Percentiles rank a stretch among this genome's conserved stretches.
Conservation (phyloP, 2,797 vertebrate species). For the Euthynnus affinis region DNA sequence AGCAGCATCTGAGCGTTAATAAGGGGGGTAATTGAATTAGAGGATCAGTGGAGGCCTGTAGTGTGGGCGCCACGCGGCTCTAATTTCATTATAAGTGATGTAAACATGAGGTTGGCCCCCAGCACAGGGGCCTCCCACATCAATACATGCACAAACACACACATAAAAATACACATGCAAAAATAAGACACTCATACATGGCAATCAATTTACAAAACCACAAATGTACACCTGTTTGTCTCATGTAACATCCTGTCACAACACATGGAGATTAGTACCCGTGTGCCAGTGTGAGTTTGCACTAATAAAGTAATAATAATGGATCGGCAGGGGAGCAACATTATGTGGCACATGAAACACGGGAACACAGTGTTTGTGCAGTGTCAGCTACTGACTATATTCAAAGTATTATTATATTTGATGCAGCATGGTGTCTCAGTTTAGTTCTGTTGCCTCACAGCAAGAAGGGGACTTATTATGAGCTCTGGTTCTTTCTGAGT, state of each 20-base stretch:
- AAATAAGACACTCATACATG: slow-evolving; percentile 9
- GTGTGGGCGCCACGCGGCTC: slow-evolving; percentile 76
- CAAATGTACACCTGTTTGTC: slow-evolving; percentile 15
- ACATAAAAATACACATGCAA: neutral
- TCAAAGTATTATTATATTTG: slow-evolving; percentile 47
- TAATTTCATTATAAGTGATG: slow-evolving; percentile 85
- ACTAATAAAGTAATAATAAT: slow-evolving; percentile 17
- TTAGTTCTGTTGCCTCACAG: neutral
- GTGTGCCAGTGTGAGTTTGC: neutral
- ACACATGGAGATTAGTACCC: slow-evolving; percentile 3
- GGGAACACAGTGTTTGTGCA: slow-evolving; percentile 13
- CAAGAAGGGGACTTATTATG: slow-evolving; percentile 10
- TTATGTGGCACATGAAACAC: slow-evolving; percentile 19
- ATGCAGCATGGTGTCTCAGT: slow-evolving; percentile 15
- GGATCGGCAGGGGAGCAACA: slow-evolving; percentile 4
- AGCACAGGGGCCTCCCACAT: slow-evolving; percentile 69
- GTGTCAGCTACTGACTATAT: neutral
- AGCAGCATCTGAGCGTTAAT: slow-evolving; percentile 83
- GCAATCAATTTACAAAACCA: slow-evolving; percentile 21
- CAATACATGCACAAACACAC: slow-evolving; percentile 48
- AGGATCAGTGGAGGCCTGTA: slow-evolving; percentile 79
- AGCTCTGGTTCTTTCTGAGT: slow-evolving; percentile 7
- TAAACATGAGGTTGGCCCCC: slow-evolving; percentile 80
- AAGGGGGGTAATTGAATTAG: slow-evolving; percentile 85
- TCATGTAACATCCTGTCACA: slow-evolving; percentile 9